These are phyloP conservation scores for Hofmannophila pseudospretella DNA, from an alignment of 2,888 invertebrate species.

Conservation along the genomic window DNA sequence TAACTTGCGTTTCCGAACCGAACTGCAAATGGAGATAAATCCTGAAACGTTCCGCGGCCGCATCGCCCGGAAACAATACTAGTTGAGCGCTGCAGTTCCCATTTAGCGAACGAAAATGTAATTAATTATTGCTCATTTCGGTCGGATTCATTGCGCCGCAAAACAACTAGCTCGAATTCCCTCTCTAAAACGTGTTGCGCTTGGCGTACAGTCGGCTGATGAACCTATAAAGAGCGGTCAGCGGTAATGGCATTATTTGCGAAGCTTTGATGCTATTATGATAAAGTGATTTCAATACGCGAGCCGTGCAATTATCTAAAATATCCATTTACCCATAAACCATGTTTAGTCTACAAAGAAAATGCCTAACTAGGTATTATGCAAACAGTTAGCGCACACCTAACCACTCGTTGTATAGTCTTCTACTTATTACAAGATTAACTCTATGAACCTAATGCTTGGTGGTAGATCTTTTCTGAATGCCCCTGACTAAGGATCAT, in stretches of 20 bases:
- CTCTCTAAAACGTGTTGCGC: conserved; percentile 23
- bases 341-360: no score
- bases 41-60: conserved; percentile 31
- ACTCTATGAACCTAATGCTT: no score
- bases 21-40: conserved; percentile 59
- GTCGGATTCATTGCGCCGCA: conserved; percentile 39
- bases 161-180: conserved; percentile 29
- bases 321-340: no score
- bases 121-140: conserved; percentile 52
- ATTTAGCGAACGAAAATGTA: conserved; percentile 47
- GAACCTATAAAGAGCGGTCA: conserved; percentile 9
- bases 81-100: conserved; percentile 36
- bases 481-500: no score
- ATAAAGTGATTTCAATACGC: no score
- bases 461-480: no score
- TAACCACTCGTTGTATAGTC: no score
- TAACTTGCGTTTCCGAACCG: conserved; percentile 49
- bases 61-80: conserved; percentile 40
- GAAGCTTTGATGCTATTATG: background rate
- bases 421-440: no score
- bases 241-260: conserved; percentile 5
- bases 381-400: no score
- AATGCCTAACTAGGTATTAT: no score
- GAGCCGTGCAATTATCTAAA: no score
- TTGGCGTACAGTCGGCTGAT: conserved; percentile 22